Evolutionary conservation across 1,140 invertebrate genomes (phyloP).

Genomic region (Zaprionus africanus): DNA sequence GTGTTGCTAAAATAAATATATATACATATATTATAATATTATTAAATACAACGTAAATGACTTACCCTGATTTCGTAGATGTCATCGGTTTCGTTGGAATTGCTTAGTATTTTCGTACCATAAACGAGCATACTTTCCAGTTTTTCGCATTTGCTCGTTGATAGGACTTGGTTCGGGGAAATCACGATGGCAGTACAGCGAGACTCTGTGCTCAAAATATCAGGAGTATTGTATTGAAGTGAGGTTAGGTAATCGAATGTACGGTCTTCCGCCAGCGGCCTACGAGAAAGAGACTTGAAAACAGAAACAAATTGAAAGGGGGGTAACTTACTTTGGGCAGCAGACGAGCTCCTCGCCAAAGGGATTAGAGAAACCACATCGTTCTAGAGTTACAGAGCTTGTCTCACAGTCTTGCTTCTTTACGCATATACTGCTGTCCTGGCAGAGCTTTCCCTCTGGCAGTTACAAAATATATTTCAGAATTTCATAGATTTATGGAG

Average conservation of each 20-base stretch:
- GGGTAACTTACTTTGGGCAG: not conserved
- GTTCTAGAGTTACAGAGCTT: not conserved
- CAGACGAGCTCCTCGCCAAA: constrained; percentile 2
- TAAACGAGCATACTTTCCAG: too few species aligned
- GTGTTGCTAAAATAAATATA: not conserved
- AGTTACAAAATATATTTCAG: too few species aligned
- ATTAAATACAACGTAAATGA: too few species aligned
- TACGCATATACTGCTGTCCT: not conserved
- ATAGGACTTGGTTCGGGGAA: not conserved
- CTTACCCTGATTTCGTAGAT: not conserved
- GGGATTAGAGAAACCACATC: not conserved
- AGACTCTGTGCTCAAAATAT: not conserved
- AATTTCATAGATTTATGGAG: too few species aligned
- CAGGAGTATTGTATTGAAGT: not conserved
- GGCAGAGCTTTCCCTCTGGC: too few species aligned
- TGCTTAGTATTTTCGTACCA: not conserved
- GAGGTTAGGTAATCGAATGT: not conserved
- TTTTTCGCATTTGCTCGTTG: not conserved
- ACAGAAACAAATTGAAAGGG: too few species aligned
- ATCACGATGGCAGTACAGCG: not conserved
- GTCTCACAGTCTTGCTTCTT: not conserved
- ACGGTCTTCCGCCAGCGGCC: too few species aligned
- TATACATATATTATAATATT: too few species aligned
- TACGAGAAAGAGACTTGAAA: too few species aligned
- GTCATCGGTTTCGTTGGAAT: not conserved